phyloP scores from a whole-genome alignment of 2,797 vertebrate species.

The Aphelocoma californica region DNA sequence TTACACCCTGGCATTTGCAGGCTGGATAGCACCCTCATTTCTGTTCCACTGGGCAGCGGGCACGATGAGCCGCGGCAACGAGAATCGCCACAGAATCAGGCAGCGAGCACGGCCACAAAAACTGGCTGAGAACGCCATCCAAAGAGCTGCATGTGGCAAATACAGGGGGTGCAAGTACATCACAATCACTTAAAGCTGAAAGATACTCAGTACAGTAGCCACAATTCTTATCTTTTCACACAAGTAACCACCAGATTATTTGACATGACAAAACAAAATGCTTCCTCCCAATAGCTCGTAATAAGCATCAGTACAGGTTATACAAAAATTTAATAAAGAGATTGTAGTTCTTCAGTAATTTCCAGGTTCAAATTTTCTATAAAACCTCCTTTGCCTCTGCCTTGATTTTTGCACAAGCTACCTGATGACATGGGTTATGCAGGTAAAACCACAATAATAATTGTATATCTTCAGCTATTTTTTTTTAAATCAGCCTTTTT shows the following conservation, averaged over 20 bases:
- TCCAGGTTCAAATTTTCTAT: not conserved
- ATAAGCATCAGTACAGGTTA: not conserved
- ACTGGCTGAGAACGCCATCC: not conserved
- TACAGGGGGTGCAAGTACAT: accelerated
- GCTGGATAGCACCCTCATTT: not conserved
- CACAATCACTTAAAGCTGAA: not conserved
- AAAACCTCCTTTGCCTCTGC: not conserved
- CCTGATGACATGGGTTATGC: not conserved
- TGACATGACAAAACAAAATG: not conserved
- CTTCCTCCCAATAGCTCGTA: not conserved
- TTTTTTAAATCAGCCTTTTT: not conserved
- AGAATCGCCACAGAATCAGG: not conserved
- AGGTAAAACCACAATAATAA: not conserved
- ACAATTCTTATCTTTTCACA: not conserved
- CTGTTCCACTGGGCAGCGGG: not conserved
- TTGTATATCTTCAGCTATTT: not conserved
- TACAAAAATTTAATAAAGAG: not conserved
- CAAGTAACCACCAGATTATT: not conserved
- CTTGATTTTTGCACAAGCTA: not conserved
- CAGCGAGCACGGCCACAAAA: not conserved
- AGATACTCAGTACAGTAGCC: not conserved
- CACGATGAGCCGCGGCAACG: not conserved
- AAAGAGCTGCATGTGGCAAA: not conserved
- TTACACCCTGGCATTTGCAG: not conserved
- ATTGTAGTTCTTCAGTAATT: accelerated